Evolutionary conservation across 2,888 invertebrate genomes (phyloP), one percentile per base, ranked within the genome.

Genomic region (Caenorhabditis plicata): DNA sequence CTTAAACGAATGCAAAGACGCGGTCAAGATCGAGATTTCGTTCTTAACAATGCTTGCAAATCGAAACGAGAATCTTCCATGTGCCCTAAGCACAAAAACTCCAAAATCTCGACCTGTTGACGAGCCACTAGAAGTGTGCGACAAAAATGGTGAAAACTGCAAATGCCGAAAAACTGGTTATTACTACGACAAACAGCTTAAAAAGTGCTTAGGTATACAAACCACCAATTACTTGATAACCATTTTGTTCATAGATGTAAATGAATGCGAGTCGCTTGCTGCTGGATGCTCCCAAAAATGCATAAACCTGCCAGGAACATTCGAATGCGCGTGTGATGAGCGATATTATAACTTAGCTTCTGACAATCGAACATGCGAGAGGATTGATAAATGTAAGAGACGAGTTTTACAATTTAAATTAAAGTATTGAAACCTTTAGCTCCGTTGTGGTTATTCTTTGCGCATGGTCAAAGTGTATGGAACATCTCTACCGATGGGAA

Each of bases 391-490:
- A 13, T 44, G 67, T 61, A 26, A 40, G 52, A 22, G 23, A 33
- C 26, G 4, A 4, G 19, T 20, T 29, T n/a, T 39, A 2, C 17
- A 31, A 13, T 41, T 32, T 40, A 26, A 29, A 29, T 29, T 29
- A 36, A n/a, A n/a, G n/a, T n/a, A 3, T 19, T 8, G 3, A 4
- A 22, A 39, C n/a, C 13, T 32, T 17, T 23, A 70, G 70, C 52
- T 11, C 60, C 81, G 19, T 80, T 82, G 1, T 82, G 82, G 81
- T 71, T 83, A 23, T 72, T 83, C 36, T 83, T 83, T 54, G 81
- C 92, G 2, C 96, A 96, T 81, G 92, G 94, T 78, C 96, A 95
- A 82, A 95, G 95, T 82, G 89, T 96, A 1, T 86, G 96, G 60
- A 95, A 95, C 79, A 91, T 96, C 88, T 91, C 93, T 0, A 86